Percentiles rank a stretch among this genome's conserved stretches.
These are phyloP conservation scores for Sylvietta virens DNA, from an alignment of 2,113 vertebrate species.

Conservation along the genomic window DNA sequence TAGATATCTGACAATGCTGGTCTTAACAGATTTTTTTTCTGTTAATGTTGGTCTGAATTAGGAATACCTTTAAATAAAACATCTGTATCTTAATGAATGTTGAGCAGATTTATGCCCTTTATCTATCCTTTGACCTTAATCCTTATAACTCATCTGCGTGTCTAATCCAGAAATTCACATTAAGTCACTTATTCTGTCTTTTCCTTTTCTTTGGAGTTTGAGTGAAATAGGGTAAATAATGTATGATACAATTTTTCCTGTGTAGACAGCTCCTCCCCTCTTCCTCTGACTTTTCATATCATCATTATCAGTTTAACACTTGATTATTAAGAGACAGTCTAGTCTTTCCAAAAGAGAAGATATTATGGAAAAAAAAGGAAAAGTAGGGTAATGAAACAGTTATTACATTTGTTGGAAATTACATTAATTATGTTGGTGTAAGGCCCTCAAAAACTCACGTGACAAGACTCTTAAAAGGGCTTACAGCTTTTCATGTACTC, in stretches of 20 bases:
- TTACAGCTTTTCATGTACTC: background rate
- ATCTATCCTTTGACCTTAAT: conserved; percentile 60
- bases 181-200: conserved; percentile 38
- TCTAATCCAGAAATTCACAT: conserved; percentile 6
- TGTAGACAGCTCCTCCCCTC: background rate
- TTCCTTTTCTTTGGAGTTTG: conserved; percentile 14
- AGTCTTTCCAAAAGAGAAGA: background rate
- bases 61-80: conserved; percentile 25
- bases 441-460: background rate
- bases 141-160: background rate
- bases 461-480: background rate
- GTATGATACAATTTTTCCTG: conserved; percentile 9
- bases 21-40: background rate
- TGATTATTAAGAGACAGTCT: conserved; percentile 28
- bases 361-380: conserved; percentile 14
- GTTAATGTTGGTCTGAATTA: background rate
- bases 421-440: conserved; percentile 2
- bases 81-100: background rate
- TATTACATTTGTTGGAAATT: conserved; percentile 7
- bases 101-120: conserved; percentile 47
- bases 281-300: background rate
- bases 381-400: conserved; percentile 39
- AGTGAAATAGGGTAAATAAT: conserved; percentile 16
- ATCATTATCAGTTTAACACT: conserved; percentile 20
- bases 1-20: background rate